Conservation (phyloP, 2,797 vertebrate species). For the Lates japonicus region DNA sequence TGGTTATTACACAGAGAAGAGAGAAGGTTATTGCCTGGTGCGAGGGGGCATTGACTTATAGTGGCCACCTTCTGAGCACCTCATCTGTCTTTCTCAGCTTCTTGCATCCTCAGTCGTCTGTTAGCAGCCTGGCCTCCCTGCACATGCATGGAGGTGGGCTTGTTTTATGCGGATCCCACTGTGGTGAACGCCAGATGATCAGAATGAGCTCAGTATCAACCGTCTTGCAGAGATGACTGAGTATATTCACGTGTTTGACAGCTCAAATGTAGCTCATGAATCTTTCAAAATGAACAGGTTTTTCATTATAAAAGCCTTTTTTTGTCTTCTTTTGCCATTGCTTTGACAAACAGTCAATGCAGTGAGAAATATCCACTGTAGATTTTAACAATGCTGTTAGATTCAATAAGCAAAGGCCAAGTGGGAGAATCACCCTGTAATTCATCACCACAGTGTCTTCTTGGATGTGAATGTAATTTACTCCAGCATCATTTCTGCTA, state of each 20-base stretch:
- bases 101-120: conserved; percentile 25
- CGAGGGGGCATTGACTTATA: conserved; percentile 69
- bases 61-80: conserved; percentile 60
- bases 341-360: conserved; percentile 37
- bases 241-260: neutral
- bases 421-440: conserved; percentile 55
- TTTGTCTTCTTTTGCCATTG: conserved; percentile 8
- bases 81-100: conserved; percentile 54
- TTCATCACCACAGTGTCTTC: conserved; percentile 56
- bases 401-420: conserved; percentile 62
- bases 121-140: neutral
- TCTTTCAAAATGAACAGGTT: neutral
- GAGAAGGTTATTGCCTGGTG: conserved; percentile 82
- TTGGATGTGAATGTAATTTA: conserved; percentile 64
- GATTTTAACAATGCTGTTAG: conserved; percentile 58
- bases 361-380: conserved; percentile 37
- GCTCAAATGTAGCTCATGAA: conserved; percentile 5
- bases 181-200: conserved; percentile 7
- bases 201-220: neutral
- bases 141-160: conserved; percentile 20
- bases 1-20: conserved; percentile 82
- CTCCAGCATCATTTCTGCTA: conserved; percentile 47
- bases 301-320: conserved; percentile 4
- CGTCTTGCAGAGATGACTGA: neutral
- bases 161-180: conserved; percentile 20